These are phyloP conservation scores for Lymantria dispar DNA, from an alignment of 2,888 invertebrate genomes.

Conservation along the genomic window DNA sequence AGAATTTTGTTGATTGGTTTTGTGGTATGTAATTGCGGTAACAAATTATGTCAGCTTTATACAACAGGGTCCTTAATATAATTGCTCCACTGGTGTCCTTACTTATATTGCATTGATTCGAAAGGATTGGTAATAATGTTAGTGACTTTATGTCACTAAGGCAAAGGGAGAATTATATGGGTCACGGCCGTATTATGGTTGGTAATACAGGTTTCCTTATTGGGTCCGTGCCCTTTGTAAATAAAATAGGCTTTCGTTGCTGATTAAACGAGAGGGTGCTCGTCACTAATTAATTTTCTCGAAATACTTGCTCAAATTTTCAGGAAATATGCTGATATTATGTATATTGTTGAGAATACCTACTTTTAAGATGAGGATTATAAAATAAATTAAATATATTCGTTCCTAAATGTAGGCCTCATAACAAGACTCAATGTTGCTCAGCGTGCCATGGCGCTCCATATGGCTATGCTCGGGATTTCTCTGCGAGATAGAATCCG, in stretches of 20 bases:
- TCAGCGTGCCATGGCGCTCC: too few relatives aligned
- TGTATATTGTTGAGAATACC: background rate
- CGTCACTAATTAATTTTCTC: background rate
- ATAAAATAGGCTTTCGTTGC: background rate
- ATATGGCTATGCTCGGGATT: too few relatives aligned
- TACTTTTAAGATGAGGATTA: too few relatives aligned
- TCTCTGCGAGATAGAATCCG: too few relatives aligned
- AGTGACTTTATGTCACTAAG: background rate
- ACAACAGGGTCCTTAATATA: too few relatives aligned
- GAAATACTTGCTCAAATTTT: background rate
- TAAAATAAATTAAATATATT: too few relatives aligned
- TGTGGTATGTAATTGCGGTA: too few relatives aligned
- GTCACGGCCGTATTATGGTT: background rate
- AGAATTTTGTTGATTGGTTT: too few relatives aligned
- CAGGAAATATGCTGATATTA: background rate
- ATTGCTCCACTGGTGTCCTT: background rate
- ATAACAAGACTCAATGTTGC: too few relatives aligned
- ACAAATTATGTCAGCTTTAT: too few relatives aligned
- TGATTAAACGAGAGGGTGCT: slow-evolving; percentile 7
- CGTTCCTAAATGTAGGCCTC: too few relatives aligned
- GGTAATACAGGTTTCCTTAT: background rate
- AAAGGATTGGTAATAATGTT: background rate
- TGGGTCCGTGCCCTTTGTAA: background rate
- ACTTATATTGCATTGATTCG: background rate
- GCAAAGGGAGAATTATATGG: background rate